phyloP scores from a whole-genome alignment of 2,797 vertebrate species.

The Apogon talboti region DNA sequence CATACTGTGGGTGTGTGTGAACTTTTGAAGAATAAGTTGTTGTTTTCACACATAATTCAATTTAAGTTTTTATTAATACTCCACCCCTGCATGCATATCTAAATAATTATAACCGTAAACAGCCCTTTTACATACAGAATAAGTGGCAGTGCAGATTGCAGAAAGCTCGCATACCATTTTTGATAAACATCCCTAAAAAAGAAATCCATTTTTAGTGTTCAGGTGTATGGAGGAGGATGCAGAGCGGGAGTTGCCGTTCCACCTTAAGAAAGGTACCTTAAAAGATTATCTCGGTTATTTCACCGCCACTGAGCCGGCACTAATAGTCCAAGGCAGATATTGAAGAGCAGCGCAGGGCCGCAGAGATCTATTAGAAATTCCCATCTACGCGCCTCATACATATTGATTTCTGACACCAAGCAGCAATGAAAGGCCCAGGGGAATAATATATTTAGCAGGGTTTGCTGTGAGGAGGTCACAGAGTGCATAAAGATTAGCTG shows the following conservation, averaged over 20 bases:
- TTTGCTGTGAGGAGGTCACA: conserved; percentile 98
- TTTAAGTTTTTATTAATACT: conserved; percentile 11
- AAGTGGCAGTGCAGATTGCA: conserved; percentile 14
- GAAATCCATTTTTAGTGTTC: conserved; percentile 46
- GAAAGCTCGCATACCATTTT: background rate
- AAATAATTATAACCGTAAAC: conserved; percentile 3
- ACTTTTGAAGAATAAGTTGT: conserved; percentile 13
- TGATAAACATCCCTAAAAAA: conserved; percentile 46
- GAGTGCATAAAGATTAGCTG: conserved; percentile 99
- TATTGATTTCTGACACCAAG: conserved; percentile 99
- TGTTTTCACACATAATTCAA: conserved; percentile 2
- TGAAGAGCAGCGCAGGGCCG: conserved; percentile 99
- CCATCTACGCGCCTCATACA: conserved; percentile 99
- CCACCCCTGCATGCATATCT: background rate
- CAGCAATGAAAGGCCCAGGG: conserved; percentile 99
- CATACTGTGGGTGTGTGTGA: background rate
- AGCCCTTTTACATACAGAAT: conserved; percentile 2
- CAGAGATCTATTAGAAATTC: conserved; percentile 99
- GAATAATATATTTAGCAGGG: conserved; percentile 99
- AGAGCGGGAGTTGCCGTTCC: conserved; percentile 82
- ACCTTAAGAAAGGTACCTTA: conserved; percentile 99
- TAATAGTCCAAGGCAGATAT: conserved; percentile 99
- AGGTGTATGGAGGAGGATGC: conserved; percentile 42
- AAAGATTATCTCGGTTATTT: conserved; percentile 99
- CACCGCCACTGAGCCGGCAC: conserved; percentile 99